Evolutionary conservation across 92 coral and sea anemone species (phyloP), one percentile per base, ranked within the genome.

Genomic region (Porites rus): DNA sequence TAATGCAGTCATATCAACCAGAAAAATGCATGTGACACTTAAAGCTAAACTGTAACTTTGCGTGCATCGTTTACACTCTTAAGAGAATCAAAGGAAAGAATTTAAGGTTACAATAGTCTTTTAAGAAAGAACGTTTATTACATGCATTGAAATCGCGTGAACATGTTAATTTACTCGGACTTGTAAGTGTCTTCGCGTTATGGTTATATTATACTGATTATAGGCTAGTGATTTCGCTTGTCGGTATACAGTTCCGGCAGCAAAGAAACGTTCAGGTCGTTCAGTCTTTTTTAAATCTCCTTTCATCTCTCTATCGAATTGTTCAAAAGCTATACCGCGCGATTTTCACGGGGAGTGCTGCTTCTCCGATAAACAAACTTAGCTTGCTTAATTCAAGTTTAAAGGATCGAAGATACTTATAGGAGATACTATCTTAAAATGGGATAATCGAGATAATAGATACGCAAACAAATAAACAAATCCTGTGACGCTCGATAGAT

Each of bases 401-500:
- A 62, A 74, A 51, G 73, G 60, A 64, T 74, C 22, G 64, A 65
- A 74, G 54, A 62, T 51, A 81, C 86, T 81, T 70, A 56, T 56
- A 54, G 73, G 7, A 74, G 87, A 74, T 83, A 83, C 63, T 53
- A 83, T 83, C 87, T 73, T 64, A 73, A 72, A 83, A 81, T 52
- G 71, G 87, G 87, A 83, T 83, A 62, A 83, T 83, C 87, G 31
- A 83, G 87, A 83, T 83, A 83, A 83, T 21, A 74, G 79, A 83
- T 83, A 22, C 2, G 74, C 87, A 83, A 83, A 83, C 72, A 83
- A 83, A 71, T 81, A 81, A 81, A 81, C 86, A 81, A 81, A 81
- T 58, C 69, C 69, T 24, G 38, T 62, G 75, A 72, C 31, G 51
- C 17, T 71, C 13, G 22, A 70, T 28, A 58, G 78, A 81, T 81